Evolutionary conservation across 2,113 vertebrate species (phyloP).

Genomic region (Eupsittula cactorum): DNA sequence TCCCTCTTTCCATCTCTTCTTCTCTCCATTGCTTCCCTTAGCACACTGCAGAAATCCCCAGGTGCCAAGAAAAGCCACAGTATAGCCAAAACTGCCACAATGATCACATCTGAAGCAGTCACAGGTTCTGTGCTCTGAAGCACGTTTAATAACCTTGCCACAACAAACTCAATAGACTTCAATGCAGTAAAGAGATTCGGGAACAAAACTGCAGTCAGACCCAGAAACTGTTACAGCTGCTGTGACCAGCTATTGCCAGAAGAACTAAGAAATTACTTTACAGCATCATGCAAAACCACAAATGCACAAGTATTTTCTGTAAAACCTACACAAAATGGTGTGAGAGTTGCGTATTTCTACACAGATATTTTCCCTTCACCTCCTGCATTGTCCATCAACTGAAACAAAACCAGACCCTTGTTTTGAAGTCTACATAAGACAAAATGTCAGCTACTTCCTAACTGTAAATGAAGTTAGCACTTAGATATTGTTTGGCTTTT

Average conservation of each 20-base stretch:
- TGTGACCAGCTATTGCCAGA: not conserved
- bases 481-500: not conserved
- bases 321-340: not conserved
- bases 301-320: not conserved
- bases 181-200: not conserved
- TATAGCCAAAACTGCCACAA: not conserved
- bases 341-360: not conserved
- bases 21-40: not conserved
- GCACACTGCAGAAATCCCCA: not conserved
- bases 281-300: not conserved
- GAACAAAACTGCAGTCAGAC: not conserved
- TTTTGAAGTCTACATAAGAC: not conserved
- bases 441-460: not conserved
- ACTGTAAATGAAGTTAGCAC: not conserved
- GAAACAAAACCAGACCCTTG: not conserved
- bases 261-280: not conserved
- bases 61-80: not conserved
- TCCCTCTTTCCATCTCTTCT: not conserved
- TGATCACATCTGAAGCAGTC: not conserved
- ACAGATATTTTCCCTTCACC: not conserved
- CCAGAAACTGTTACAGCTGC: not conserved
- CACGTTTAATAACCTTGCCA: not conserved
- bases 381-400: not conserved
- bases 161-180: not conserved
- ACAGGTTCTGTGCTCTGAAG: not conserved